Evolutionary conservation across 2,797 vertebrate genomes (phyloP), one percentile per base, ranked within the genome.

Genomic region (Urocyon cinereoargenteus): DNA sequence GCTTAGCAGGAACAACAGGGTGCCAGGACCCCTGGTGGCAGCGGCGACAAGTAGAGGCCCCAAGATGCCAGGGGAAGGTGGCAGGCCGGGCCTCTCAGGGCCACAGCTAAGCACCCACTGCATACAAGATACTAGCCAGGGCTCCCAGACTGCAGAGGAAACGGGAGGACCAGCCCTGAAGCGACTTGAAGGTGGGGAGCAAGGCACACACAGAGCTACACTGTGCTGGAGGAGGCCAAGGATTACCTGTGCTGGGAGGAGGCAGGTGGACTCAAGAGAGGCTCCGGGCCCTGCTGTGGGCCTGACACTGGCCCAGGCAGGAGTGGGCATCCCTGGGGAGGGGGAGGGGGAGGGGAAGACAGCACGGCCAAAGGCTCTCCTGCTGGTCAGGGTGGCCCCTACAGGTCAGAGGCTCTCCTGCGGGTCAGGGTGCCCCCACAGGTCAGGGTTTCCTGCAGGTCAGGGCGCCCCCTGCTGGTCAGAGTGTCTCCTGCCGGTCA

Each of bases 181-280:
- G 2, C 12, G 72, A 3, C 55, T 49, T 34, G 49, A 40, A 45
- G 49, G 51, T 57, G 34, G 19, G 5, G 45, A 15, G 31, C 15
- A 21, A 4, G 0, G 1, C 0, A 4, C 66, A 26, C 15, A 2
- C 51, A 13, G 12, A 2, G 49, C 4, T 4, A 28, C 5, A 1
- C 34, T 0, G 3, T 9, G 19, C 59, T 1, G 1, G n/a, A 7
- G 24, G 85, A 68, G 40, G 40, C 64, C 31, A 2, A 31, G 77
- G 55, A 31, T 21, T 18, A 15, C 85, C 26, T 8, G 40, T 15
- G 45, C 26, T 1, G 1, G 57, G 49, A 72, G 49, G 49, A n/a
- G 51, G 34, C 11, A 0, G 55, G 83, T 21, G 1, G 28, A 14
- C 10, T 34, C 51, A 15, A 26, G 75, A 24, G 26, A 40, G 77